Evolutionary conservation across 2,113 vertebrate genomes (phyloP).

Genomic region (Elachura formosa): DNA sequence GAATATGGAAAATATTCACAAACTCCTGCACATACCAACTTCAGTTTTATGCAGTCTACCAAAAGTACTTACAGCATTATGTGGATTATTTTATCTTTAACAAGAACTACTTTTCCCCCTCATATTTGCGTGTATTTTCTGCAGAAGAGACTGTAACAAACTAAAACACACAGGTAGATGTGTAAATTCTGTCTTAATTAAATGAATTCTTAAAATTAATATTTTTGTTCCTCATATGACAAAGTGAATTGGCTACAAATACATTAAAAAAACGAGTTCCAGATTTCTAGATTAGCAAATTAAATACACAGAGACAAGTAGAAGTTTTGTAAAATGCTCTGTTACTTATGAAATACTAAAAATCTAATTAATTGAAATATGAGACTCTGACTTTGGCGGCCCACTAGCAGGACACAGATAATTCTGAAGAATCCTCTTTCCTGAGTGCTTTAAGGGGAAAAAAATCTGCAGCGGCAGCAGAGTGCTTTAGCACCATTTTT

Average conservation of each 20-base stretch:
- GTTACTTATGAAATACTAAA: not conserved
- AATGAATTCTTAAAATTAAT: too few species aligned
- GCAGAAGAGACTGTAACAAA: not conserved
- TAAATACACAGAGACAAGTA: not conserved
- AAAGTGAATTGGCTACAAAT: not conserved
- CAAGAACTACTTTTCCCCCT: not conserved
- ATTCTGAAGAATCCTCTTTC: not conserved
- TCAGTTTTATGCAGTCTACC: not conserved
- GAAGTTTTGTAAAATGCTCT: not conserved
- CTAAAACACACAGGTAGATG: not conserved
- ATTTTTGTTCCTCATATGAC: not conserved
- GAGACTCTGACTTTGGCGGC: not conserved
- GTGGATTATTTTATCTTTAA: not conserved
- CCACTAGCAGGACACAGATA: not conserved
- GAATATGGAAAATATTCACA: not conserved
- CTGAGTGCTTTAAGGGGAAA: not conserved
- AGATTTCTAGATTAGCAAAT: not conserved
- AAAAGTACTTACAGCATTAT: not conserved
- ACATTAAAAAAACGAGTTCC: not conserved
- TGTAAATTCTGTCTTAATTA: not conserved
- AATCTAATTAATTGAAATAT: not conserved
- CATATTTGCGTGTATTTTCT: not conserved
- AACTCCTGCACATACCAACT: not conserved
- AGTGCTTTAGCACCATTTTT: not conserved
- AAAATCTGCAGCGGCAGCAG: not conserved